Evolutionary conservation across 1,140 invertebrate genomes (phyloP).

Genomic region (Papilio polyxenes): DNA sequence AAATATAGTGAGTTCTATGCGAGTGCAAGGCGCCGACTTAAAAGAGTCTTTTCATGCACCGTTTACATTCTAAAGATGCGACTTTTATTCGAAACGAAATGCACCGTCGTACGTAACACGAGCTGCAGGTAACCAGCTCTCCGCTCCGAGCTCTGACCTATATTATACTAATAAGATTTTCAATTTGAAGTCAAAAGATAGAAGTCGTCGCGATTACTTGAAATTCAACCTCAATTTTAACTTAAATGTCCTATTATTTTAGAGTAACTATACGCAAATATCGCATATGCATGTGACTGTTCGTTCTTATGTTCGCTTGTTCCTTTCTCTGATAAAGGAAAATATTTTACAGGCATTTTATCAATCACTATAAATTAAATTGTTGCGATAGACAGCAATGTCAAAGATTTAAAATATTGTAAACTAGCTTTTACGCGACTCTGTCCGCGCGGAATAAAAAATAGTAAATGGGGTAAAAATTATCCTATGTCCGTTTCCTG

Average conservation of each 20-base stretch:
- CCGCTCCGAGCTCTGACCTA: neutral
- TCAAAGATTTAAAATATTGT: no score
- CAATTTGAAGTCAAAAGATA: conserved; percentile 3
- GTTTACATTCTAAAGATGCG: conserved; percentile 34
- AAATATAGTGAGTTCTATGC: conserved; percentile 1
- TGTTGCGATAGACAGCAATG: no score
- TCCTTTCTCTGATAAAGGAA: no score
- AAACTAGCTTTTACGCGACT: no score
- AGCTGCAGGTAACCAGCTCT: conserved; percentile 18
- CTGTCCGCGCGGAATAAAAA: no score
- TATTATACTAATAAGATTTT: conserved; percentile 19
- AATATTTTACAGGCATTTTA: no score
- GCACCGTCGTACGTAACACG: conserved; percentile 9
- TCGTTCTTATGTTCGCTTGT: no score
- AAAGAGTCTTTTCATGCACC: conserved; percentile 27
- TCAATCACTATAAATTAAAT: no score
- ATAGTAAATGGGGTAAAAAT: no score
- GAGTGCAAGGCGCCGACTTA: conserved; percentile 16
- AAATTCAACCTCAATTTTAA: conserved; percentile 2
- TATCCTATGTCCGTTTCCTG: no score
- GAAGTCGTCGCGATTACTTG: neutral
- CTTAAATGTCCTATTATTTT: neutral
- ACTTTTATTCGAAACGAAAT: conserved; percentile 25
- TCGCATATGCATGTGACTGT: no score
- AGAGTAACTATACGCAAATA: neutral